Evolutionary conservation across 2,113 vertebrate genomes (phyloP), one percentile per base, ranked within the genome.

Genomic region (Laticauda colubrina): DNA sequence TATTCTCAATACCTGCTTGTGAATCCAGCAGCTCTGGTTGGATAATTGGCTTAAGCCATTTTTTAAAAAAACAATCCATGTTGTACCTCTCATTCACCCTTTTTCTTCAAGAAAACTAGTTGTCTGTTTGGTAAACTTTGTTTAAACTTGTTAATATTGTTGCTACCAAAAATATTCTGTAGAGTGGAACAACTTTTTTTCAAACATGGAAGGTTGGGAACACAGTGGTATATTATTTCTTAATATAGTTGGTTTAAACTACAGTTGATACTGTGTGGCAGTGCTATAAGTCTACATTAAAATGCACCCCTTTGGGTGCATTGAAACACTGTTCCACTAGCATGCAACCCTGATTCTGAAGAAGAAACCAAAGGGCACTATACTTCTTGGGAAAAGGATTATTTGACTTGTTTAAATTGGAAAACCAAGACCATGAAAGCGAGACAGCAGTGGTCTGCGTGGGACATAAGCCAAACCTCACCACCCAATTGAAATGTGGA

Each of bases 41-140:
- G 92, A 92, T 91, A 87, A 92, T 94, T 94, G 93, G 93, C 89
- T 24, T 92, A 87, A 94, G 53, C 34, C 89, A 18, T 75, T 94
- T 93, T 94, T 96, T 57, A 9, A 95, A 93, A 91, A 81, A 34
- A 94, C 93, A 91, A 57, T 54, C 53, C 85, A 55, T 94, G 12
- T 95, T 59, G 64, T 92, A 88, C 90, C 88, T 94, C 94, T 91
- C 93, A 94, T 91, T 96, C 51, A 23, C 87, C 93, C 29, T 94
- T 43, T 93, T 94, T 94, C 94, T 96, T 96, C 43, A 92, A 87
- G 53, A 94, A 94, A 95, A 93, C 92, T 94, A 96, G 92, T 94
- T 90, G 94, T 87, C 93, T 97, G 96, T 92, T 94, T 96, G 94
- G 92, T 94, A 59, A 43, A 94, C 5, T 94, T 96, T 81, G 90